Evolutionary conservation across 1,140 invertebrate species (phyloP).

Genomic region (Neodiprion lecontei): DNA sequence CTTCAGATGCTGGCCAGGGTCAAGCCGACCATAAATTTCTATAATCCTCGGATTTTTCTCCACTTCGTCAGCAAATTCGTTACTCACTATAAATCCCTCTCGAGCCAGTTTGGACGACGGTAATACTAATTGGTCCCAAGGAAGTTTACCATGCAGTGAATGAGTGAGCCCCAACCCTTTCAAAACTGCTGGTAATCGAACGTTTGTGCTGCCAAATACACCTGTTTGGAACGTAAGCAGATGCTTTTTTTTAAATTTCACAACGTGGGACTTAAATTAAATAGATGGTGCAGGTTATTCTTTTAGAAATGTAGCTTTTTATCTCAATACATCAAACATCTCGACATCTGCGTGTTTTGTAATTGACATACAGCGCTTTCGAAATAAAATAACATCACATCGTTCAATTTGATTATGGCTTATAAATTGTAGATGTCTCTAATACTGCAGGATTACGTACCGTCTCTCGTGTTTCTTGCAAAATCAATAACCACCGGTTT

Average conservation of each 20-base stretch:
- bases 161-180: conserved; percentile 68
- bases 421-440: background rate
- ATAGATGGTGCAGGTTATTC: conserved; percentile 30
- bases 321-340: too few species aligned
- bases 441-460: conserved; percentile 28
- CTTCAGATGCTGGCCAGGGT: conserved; percentile 56
- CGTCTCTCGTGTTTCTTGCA: conserved; percentile 48
- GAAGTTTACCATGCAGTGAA: conserved; percentile 66
- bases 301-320: conserved; percentile 9
- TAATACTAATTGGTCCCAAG: conserved; percentile 71
- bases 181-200: conserved; percentile 66
- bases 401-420: conserved; percentile 16
- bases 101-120: conserved; percentile 71
- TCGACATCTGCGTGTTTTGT: too few species aligned
- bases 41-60: conserved; percentile 51
- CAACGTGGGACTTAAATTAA: conserved; percentile 19
- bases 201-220: conserved; percentile 36
- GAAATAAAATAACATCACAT: too few species aligned
- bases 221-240: conserved; percentile 27
- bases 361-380: too few species aligned
- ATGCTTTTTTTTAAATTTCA: conserved; percentile 19
- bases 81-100: conserved; percentile 62
- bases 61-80: conserved; percentile 57
- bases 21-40: conserved; percentile 52
- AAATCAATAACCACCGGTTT: conserved; percentile 67